Base-by-base conservation (phyloP, 2,797 vertebrate species). In the Girardinus metallicus region DNA sequence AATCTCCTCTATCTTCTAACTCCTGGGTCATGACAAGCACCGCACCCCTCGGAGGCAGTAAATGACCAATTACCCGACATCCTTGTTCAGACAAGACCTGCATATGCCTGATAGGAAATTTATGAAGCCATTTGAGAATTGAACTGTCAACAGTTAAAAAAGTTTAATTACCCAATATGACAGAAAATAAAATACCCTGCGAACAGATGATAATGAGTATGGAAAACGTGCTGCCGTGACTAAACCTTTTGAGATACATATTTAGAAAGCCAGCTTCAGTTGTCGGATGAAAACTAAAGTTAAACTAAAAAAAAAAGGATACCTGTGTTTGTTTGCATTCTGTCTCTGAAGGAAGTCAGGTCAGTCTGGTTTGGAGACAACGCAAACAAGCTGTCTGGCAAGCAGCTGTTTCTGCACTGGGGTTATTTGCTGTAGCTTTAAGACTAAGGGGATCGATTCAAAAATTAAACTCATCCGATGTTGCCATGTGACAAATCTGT, bases 71-170 rank as follows among this genome's bases (percentile, higher is more conserved):
- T 85, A 89, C 80, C 87, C 78, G 76, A 29, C 85, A 85, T 79
- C 80, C 73, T 79, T 87, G 81, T 91, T 88, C 86, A 74, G 87
- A 90, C 88, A 85, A 83, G 86, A 87, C 84, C 73, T 73, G 84
- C 76, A 70, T 83, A 75, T 73, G 78, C 64, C 80, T 79, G 83
- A 84, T 78, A 55, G 79, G 60, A 75, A 73, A 86, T 89, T 75
- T 86, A 90, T 83, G 79, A 84, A 82, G 74, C 21, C 73, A 13
- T 79, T 84, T 36, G 71, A 80, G 79, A 88, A 90, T 88, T 77
- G 91, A 92, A 81, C 83, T 89, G 89, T 92, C 91, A 90, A 76
- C 87, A 76, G 74, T 75, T 80, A 77, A 79, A 78, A 74, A 85
- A 83, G 85, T 87, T 74, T 55, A 87, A 89, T 88, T 76, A 86